phyloP scores from a whole-genome alignment of 2,113 vertebrate genomes.

The Cricetomys ansorgei region DNA sequence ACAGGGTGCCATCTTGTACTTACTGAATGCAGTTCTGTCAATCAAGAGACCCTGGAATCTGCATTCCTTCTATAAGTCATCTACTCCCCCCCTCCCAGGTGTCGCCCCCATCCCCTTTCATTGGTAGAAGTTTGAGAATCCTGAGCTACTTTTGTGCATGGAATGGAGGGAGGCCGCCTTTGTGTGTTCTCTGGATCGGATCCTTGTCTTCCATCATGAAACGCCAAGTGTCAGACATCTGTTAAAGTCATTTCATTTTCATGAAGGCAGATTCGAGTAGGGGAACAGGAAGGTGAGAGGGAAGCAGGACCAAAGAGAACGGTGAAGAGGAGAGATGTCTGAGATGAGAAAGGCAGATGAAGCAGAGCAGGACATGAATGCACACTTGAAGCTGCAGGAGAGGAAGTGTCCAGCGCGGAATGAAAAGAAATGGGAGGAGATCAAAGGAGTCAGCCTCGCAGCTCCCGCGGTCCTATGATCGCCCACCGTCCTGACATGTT shows the following conservation, averaged over 20 bases:
- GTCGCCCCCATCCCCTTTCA: no score
- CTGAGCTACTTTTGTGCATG: rapidly evolving
- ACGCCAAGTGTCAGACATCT: not conserved
- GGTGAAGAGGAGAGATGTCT: not conserved
- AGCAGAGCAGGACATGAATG: constrained; percentile 64
- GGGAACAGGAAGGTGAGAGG: not conserved
- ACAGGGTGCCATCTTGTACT: not conserved
- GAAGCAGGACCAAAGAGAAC: constrained; percentile 37
- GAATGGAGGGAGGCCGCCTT: not conserved
- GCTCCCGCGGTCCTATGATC: constrained; percentile 26
- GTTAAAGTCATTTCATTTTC: constrained; percentile 44
- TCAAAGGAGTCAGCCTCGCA: constrained; percentile 41
- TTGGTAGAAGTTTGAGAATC: not conserved
- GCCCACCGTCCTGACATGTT: not conserved
- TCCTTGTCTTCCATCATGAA: not conserved
- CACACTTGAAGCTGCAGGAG: constrained; percentile 68
- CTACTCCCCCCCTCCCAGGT: not conserved
- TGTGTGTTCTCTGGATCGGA: not conserved
- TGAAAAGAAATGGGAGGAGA: constrained; percentile 11
- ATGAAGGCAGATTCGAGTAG: not conserved
- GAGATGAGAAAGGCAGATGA: constrained; percentile 69
- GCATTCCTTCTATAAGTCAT: not conserved
- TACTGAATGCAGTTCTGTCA: not conserved
- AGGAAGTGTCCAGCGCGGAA: not conserved
- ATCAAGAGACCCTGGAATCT: not conserved